Evolutionary conservation across 1,140 invertebrate species (phyloP).

Genomic region (Plutomurus gul): DNA sequence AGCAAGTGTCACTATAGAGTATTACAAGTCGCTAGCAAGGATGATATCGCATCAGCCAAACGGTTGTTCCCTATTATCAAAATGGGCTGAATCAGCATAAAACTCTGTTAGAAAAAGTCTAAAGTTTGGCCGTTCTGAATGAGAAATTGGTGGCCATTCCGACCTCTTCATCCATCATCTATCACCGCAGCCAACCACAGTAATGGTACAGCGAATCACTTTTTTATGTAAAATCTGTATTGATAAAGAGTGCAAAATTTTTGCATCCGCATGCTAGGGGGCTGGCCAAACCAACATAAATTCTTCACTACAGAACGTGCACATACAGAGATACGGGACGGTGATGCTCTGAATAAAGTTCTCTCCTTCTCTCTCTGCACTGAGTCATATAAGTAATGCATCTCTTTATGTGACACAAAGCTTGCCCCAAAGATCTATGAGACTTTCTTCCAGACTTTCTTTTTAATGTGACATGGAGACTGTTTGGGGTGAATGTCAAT

Average conservation of each 20-base stretch:
- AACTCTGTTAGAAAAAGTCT: constrained; percentile 12
- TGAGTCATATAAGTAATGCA: neutral
- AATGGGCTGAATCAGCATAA: constrained; percentile 43
- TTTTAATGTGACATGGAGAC: no score
- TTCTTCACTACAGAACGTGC: neutral
- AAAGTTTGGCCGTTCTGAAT: constrained; percentile 38
- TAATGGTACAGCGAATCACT: constrained; percentile 21
- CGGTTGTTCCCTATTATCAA: constrained; percentile 31
- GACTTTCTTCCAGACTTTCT: no score
- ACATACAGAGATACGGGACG: neutral
- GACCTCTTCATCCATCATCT: constrained; percentile 41
- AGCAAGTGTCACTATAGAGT: no score
- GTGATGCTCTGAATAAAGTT: neutral
- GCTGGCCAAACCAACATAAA: constrained; percentile 6
- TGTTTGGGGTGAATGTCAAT: no score
- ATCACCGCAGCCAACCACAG: constrained; percentile 17
- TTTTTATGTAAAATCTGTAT: constrained; percentile 28
- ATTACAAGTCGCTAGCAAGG: no score
- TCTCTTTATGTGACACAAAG: neutral
- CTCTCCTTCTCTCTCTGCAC: no score
- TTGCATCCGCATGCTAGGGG: constrained; percentile 10
- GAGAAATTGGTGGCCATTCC: constrained; percentile 38
- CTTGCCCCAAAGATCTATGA: neutral
- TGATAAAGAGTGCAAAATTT: constrained; percentile 29
- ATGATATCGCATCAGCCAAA: constrained; percentile 22